Base-by-base conservation (phyloP, 1,140 invertebrate species). In the Lutraria rhynchaena region DNA sequence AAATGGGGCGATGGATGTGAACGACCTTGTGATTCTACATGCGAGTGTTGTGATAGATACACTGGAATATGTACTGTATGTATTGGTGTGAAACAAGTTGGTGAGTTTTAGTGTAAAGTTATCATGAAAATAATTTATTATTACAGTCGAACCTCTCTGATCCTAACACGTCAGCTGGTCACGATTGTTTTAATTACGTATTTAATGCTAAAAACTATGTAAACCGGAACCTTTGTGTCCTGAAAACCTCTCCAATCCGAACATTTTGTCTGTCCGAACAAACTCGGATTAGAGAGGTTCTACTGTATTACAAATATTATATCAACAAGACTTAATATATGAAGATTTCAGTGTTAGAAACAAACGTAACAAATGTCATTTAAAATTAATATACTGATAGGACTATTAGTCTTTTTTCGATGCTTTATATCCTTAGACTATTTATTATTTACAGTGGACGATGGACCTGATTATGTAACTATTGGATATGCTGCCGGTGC, bases 1-100 rank as follows among this genome's bases (percentile, higher is more conserved):
- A 29, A 1, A 11, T 71, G 69, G 69, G 69, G 69, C 33, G 22
- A 37, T 3, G n/a, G 35, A 0, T 71, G 69, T 41, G 7, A 41
- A 4, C 24, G 27, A 37, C 13, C 22, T 5, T 71, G 69, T 37
- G 5, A 57, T 15, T 3, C 27, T 2, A 37, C 49, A 15, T 71
- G 69, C 37, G 53, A 37, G 7, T 71, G 69, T 24, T 71, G 69
- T 29, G 44, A 71, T 11, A 71, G 35, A 44, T 15, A 35, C 17
- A 46, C 31, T 37, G 69, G 69, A 2, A 13, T 17, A n/a, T 71
- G 69, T 35, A 24, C 22, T 9, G 44, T 31, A 11, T 71, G 69
- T 53, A 29, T 35, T 0, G 22, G 17, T 0, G 24, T 35, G 13
- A 4, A 0, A 37, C 17, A 37, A n/a, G 17, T 7, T n/a, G 22